Base-by-base conservation (phyloP, 2,888 invertebrate genomes). In the Conus canariensis region DNA sequence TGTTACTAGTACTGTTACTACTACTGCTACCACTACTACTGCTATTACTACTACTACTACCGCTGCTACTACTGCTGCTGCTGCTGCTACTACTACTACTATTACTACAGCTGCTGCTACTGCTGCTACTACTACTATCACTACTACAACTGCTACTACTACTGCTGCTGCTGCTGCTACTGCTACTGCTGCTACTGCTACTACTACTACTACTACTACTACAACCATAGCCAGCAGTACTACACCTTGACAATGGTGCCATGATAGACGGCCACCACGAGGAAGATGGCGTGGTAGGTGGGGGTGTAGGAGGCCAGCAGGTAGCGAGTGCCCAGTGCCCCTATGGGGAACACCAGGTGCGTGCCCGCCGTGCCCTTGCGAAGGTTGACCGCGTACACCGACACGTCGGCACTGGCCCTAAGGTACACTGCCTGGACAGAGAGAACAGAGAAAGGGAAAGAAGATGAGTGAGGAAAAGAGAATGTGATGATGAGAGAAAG, bases 321-420 rank as follows among this genome's bases (percentile, higher is more conserved):
- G 87, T 88, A 88, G 22, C 56, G 19, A 0, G 3, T 70, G 14
- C 87, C 87, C 87, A 88, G 10, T 2, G 74, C n/a, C 56, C 45
- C 16, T 0, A 74, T 6, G 10, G 87, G 87, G 56, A 45, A 88
- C 30, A 70, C 87, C 10, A 70, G 64, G 87, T 88, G 56, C 74
- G 74, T 70, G 74, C 45, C 87, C 22, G 87, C 56, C 12, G 74
- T 22, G 56, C 58, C 59, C 5, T 7, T 4, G 1, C 87, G 56
- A 25, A 74, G 56, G 87, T 88, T 88, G 14, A 74, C 22, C 5
- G 67, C 87, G 87, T 88, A 88, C 58, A 74, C 74, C 14, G 74
- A 70, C 10, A 88, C 58, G 56, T 88, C 87, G 22, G 56, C 45
- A 1, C 74, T 88, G 7, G 87, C 87, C 56, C 56, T 74, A 19